Evolutionary conservation across 2,113 vertebrate genomes (phyloP), one percentile per base, ranked within the genome.

Genomic region (Megaceryle maxima): DNA sequence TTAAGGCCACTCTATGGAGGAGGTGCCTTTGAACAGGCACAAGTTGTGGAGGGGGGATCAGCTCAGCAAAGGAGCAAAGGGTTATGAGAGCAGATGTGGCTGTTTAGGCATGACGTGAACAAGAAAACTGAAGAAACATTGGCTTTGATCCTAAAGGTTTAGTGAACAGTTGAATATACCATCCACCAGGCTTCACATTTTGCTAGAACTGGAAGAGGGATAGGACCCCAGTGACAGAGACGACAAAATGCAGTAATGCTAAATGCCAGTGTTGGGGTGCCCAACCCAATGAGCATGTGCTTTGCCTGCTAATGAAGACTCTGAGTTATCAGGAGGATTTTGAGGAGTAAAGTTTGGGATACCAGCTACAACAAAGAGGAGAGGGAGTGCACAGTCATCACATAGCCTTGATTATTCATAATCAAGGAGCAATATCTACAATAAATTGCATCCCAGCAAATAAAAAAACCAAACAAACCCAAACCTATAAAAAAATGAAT

Each of bases 231-330:
- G 41, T 9, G 46, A 81, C 11, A 62, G 31, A 55, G 19, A n/a
- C 17, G 6, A 68, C 39, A 66, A 80, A 53, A 81, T 48, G 10
- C 43, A 80, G 28, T 7, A 92, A n/a, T 14, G 19, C 4, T 69
- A 46, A 80, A 83, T 69, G 29, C 43, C 55, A 73, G 11, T 0
- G 0, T 5, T 1, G 0, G 22, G 17, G 4, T n/a, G 21, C 20
- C 41, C 62, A 39, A 6, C 5, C 10, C 28, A 0, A 0, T 48
- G 26, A 83, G 6, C 9, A 2, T 9, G 4, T 17, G 24, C 15
- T 66, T 88, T 2, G 1, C 29, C 33, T 78, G 17, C 35, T 81
- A 25, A 28, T 43, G 24, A 37, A 78, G 29, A 20, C 35, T 73
- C 4, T 35, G 41, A 86, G 5, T 22, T 25, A 48, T 33, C 19